Evolutionary conservation across 2,113 vertebrate species (phyloP).

Genomic region (Emydura subglobosa): DNA sequence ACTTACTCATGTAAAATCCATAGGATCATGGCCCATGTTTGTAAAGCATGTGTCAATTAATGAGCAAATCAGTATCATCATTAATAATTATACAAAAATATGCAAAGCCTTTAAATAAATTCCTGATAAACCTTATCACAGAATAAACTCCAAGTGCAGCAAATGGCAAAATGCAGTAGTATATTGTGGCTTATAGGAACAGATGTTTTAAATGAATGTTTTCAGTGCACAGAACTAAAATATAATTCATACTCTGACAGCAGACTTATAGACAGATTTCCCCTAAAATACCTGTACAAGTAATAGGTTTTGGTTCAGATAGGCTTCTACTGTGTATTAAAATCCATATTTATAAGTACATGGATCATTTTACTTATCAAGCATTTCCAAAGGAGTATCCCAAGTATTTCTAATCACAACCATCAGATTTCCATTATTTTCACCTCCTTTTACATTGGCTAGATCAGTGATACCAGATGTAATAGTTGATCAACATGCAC

Average conservation of each 20-base stretch:
- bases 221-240: constrained; percentile 1
- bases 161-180: not conserved
- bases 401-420: constrained; percentile 49
- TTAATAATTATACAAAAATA: constrained; percentile 20
- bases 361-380: constrained; percentile 57
- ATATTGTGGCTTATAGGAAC: constrained; percentile 18
- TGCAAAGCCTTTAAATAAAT: constrained; percentile 14
- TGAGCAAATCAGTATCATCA: not conserved
- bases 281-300: constrained; percentile 21
- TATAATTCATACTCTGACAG: not conserved
- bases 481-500: constrained; percentile 51
- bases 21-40: not conserved
- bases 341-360: constrained; percentile 27
- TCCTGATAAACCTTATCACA: not conserved
- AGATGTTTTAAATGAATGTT: constrained; percentile 40
- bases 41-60: not conserved
- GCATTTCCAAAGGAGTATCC: constrained; percentile 74
- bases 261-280: not conserved
- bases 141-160: not conserved
- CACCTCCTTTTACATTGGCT: constrained; percentile 50
- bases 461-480: constrained; percentile 71
- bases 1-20: not conserved
- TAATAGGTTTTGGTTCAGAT: constrained; percentile 50
- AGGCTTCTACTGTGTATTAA: constrained; percentile 44
- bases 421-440: constrained; percentile 70